Evolutionary conservation across 2,888 invertebrate species (phyloP).

Genomic region (Polydrusus tereticollis): DNA sequence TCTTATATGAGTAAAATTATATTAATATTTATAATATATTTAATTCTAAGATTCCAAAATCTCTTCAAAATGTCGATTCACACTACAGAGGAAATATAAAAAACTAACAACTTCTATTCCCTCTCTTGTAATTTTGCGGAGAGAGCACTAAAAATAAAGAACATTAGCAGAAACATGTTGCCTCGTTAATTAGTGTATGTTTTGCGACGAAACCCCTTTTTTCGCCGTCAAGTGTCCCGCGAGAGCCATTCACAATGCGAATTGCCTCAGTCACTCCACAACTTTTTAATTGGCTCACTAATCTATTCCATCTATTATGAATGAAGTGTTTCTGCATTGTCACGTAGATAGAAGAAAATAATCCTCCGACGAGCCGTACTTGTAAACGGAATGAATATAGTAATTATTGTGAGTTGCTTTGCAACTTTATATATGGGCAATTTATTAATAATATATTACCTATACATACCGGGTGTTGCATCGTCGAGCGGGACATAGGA

Average conservation of each 20-base stretch:
- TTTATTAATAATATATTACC: too few species aligned
- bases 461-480: too few species aligned
- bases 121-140: slow-evolving; percentile 10
- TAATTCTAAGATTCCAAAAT: too few species aligned
- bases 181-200: slow-evolving; percentile 44
- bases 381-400: background rate
- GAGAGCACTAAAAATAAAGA: slow-evolving; percentile 24
- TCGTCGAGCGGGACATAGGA: too few species aligned
- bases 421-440: too few species aligned
- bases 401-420: too few species aligned
- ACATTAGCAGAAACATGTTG: slow-evolving; percentile 46
- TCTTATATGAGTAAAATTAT: too few species aligned
- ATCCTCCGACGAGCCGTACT: background rate
- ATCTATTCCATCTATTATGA: slow-evolving; percentile 48
- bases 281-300: slow-evolving; percentile 48
- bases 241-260: slow-evolving; percentile 40
- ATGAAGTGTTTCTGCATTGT: slow-evolving; percentile 39
- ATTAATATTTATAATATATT: too few species aligned
- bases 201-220: slow-evolving; percentile 44
- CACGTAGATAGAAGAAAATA: background rate
- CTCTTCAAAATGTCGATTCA: too few species aligned
- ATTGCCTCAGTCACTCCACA: slow-evolving; percentile 37
- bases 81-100: too few species aligned
- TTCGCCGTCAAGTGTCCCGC: slow-evolving; percentile 41
- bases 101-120: background rate